Base-by-base conservation (phyloP, 1,140 invertebrate genomes). In the Theocolax elegans region DNA sequence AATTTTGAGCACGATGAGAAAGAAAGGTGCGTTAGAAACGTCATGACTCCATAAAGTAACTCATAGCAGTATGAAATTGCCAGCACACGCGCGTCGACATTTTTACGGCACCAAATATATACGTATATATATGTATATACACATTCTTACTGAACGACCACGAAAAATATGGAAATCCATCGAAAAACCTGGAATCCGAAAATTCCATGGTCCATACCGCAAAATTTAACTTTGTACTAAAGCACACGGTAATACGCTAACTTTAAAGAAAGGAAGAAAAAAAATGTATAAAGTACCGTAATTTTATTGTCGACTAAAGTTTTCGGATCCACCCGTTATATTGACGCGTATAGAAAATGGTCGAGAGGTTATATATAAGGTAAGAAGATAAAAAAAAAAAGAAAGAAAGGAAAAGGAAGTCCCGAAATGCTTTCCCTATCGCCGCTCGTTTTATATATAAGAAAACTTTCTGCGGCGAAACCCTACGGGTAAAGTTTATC, bases 401-500 rank as follows among this genome's bases (percentile, higher is more conserved):
- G 51, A 29, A 15, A 19, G 66, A 60, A 53, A 64, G 75, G 58
- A 71, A 49, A 65, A 74, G 53, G 67, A 75, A 77, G 74, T 78
- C 77, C 72, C 60, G 51, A 74, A 76, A 80, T 79, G 76, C 76
- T 80, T 78, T 81, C 76, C 75, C 75, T 81, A 81, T 79, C 77
- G 74, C 66, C 48, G 51, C 59, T 72, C 73, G 54, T 76, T 79
- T 79, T 79, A 77, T n/a, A n/a, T n/a, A n/a, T 75, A 80, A 74
- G 75, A 59, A 79, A 80, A 81, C 70, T 80, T 81, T 81, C 70
- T 70, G 68, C 58, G 56, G 53, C 35, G 58, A 62, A 77, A 66
- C 71, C 77, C 79, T 68, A 62, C 58, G 76, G 76, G 68, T 58
- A 79, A 80, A 81, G 80, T 82, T 83, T 82, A 81, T 81, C 80